These are phyloP conservation scores for Crenuchus spilurus DNA, from an alignment of 2,797 vertebrate genomes.

Conservation along the genomic window DNA sequence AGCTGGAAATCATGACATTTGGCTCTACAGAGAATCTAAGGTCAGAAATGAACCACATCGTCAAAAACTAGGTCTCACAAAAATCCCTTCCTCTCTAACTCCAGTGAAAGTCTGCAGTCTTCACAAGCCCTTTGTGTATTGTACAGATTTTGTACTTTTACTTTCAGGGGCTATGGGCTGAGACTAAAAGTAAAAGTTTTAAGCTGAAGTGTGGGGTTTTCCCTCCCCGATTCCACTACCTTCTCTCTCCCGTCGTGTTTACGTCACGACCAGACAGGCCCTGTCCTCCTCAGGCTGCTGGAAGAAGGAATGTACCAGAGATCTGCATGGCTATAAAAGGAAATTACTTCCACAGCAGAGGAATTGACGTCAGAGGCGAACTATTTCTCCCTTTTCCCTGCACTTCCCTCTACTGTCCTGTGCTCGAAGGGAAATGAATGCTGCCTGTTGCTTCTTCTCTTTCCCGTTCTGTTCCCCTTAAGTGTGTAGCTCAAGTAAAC, in stretches of 20 bases:
- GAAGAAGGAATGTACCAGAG: constrained; percentile 73
- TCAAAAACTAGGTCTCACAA: neutral
- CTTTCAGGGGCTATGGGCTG: neutral
- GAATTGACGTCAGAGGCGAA: constrained; percentile 74
- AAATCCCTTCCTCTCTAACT: neutral
- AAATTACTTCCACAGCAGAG: constrained; percentile 75
- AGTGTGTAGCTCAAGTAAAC: neutral
- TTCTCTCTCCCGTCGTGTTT: constrained; percentile 34
- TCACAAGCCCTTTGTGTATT: too few species aligned
- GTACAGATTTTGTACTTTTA: neutral
- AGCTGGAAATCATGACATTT: neutral
- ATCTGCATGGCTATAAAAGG: constrained; percentile 82
- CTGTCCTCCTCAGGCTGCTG: constrained; percentile 35
- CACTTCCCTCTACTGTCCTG: constrained; percentile 36
- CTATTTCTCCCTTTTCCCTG: constrained; percentile 70
- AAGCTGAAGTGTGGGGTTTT: constrained; percentile 36
- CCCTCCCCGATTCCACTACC: neutral
- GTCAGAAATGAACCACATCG: neutral
- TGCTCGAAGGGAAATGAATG: constrained; percentile 16
- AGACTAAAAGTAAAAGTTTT: constrained; percentile 52
- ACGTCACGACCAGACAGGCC: constrained; percentile 52
- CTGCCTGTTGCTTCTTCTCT: neutral
- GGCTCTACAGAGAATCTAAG: too few species aligned
- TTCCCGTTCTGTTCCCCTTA: neutral
- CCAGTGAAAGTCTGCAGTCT: neutral